Evolutionary conservation across 30 jellyfish, hydroid and myxozoan species (phyloP).

Genomic region (Aurelia aurita): DNA sequence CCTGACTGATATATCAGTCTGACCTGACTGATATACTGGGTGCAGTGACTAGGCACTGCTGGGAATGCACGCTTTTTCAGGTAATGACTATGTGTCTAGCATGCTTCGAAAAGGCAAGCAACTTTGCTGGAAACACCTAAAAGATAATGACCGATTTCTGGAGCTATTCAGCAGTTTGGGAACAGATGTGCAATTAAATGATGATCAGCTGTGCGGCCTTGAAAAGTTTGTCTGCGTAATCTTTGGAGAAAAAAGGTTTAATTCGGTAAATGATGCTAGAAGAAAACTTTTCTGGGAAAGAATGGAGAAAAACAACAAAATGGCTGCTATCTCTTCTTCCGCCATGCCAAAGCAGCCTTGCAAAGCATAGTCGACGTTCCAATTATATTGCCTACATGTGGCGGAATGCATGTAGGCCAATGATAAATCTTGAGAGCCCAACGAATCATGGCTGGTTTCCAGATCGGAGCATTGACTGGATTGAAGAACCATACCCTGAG

Average conservation of each 20-base stretch:
- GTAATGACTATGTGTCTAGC: conserved; percentile 69
- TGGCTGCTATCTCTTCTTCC: conserved; percentile 54
- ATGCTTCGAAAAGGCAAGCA: conserved; percentile 71
- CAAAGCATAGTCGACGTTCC: conserved; percentile 41
- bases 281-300: conserved; percentile 47
- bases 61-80: too few species aligned
- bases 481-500: conserved; percentile 45
- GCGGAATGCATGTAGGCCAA: conserved; percentile 41
- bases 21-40: too few species aligned
- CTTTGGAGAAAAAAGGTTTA: conserved; percentile 1
- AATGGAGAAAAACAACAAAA: conserved; percentile 29
- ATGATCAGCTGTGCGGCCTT: conserved; percentile 29
- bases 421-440: conserved; percentile 54
- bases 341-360: conserved; percentile 65
- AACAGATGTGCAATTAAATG: conserved; percentile 33
- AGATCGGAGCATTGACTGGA: conserved; percentile 47
- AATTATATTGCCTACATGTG: conserved; percentile 58
- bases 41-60: too few species aligned
- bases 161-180: conserved; percentile 52
- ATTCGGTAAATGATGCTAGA: conserved; percentile 53
- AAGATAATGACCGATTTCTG: conserved; percentile 38
- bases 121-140: conserved; percentile 58
- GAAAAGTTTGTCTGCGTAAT: conserved; percentile 20
- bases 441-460: conserved; percentile 52
- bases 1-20: too few species aligned